These are phyloP conservation scores for Dyspetes luteomarginatus DNA, from an alignment of 2,888 invertebrate genomes.

Conservation along the genomic window DNA sequence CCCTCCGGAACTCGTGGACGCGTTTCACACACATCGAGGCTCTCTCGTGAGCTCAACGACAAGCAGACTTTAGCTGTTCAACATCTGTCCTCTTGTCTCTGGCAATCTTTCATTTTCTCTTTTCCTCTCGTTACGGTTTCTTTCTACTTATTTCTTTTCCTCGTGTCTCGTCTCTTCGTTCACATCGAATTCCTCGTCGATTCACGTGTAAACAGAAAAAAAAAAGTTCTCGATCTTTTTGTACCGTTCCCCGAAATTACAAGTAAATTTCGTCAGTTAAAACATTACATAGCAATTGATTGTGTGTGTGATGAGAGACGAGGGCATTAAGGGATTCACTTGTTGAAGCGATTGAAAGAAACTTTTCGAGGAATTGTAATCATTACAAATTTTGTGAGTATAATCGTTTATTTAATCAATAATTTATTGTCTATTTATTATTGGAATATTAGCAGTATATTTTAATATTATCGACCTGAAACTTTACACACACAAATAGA, in stretches of 20 bases:
- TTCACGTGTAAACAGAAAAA: background rate
- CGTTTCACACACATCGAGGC: background rate
- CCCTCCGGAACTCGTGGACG: conserved; percentile 17
- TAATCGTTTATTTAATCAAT: background rate
- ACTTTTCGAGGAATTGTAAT: background rate
- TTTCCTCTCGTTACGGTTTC: background rate
- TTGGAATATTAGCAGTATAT: background rate
- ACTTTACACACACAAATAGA: no score
- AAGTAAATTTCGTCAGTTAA: background rate
- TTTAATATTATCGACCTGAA: background rate
- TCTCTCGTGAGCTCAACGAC: background rate
- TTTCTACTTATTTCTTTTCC: background rate
- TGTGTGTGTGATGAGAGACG: background rate
- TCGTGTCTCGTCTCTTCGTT: background rate
- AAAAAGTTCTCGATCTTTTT: background rate
- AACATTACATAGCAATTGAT: background rate
- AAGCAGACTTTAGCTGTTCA: background rate
- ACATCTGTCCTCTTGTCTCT: background rate
- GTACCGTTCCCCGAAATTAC: background rate
- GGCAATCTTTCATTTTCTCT: background rate
- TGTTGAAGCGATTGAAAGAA: no score
- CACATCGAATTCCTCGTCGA: background rate
- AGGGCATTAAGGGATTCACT: background rate
- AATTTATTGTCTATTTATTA: background rate
- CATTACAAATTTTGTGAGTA: background rate